Evolutionary conservation across 2,113 vertebrate species (phyloP).

Genomic region (Thalassoma bifasciatum): DNA sequence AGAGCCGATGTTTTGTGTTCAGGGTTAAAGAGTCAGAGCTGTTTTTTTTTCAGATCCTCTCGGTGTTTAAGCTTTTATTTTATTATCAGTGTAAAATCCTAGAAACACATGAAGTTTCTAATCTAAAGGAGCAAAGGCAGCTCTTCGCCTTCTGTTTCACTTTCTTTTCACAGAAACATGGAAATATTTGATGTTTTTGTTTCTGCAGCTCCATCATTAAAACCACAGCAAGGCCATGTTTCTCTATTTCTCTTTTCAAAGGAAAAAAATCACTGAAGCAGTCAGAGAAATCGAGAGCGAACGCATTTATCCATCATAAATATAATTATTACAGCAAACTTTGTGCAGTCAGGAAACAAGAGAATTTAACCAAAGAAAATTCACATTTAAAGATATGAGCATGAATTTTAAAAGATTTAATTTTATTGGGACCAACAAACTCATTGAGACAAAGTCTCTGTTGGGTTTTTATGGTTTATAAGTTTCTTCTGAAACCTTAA

Average conservation of each 20-base stretch:
- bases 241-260: not conserved
- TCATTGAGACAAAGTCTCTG: not conserved
- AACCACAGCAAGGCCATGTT: constrained; percentile 2
- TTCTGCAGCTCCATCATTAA: not conserved
- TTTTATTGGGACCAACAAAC: too few relatives aligned
- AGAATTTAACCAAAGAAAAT: constrained; percentile 25
- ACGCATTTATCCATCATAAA: constrained; percentile 51
- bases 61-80: not conserved
- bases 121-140: too few relatives aligned
- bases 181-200: not conserved
- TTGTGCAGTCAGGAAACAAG: constrained; percentile 22
- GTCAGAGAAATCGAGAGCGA: constrained; percentile 28
- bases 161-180: not conserved
- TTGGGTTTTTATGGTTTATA: not conserved
- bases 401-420: too few relatives aligned
- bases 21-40: not conserved
- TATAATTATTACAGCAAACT: constrained; percentile 48
- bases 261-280: constrained; percentile 23
- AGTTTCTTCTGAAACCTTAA: not conserved
- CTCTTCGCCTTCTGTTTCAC: too few relatives aligned
- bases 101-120: not conserved
- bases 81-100: too few relatives aligned
- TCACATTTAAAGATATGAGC: too few relatives aligned
- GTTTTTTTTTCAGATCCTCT: too few relatives aligned
- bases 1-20: too few relatives aligned